Evolutionary conservation across 2,888 invertebrate genomes (phyloP).

Genomic region (Athalia cordata): DNA sequence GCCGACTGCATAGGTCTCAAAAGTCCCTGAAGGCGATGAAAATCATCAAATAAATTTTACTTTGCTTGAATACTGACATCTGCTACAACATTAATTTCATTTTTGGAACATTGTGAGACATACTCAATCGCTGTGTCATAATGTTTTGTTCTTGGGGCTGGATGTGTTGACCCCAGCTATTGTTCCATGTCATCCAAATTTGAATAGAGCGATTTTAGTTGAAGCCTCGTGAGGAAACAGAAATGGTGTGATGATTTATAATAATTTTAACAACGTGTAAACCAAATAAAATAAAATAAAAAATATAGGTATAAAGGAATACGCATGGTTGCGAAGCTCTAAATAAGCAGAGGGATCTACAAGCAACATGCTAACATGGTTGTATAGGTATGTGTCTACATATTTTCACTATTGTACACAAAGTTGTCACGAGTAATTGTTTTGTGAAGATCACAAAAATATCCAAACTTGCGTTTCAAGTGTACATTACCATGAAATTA

Average conservation of each 20-base stretch:
- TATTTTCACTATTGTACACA: neutral
- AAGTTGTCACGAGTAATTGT: neutral
- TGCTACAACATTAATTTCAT: neutral
- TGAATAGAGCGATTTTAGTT: conserved; percentile 3
- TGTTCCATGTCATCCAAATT: neutral
- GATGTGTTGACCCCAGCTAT: conserved; percentile 25
- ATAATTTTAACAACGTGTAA: neutral
- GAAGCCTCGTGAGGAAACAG: conserved; percentile 8
- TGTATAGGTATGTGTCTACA: neutral
- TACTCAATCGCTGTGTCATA: neutral
- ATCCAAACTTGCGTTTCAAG: neutral
- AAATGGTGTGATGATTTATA: conserved; percentile 6
- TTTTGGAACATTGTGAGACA: neutral
- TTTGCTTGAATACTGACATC: too few species aligned
- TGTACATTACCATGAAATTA: conserved; percentile 11
- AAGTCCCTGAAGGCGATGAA: too few species aligned
- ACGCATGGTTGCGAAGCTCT: conserved; percentile 21
- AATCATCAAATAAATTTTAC: too few species aligned
- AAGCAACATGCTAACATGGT: conserved; percentile 4
- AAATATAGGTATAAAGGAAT: neutral
- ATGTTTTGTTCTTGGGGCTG: conserved; percentile 20
- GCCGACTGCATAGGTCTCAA: neutral
- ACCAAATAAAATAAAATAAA: neutral
- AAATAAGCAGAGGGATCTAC: conserved; percentile 27
- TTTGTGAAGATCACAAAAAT: neutral